A percentile compares a stretch with the other conserved stretches of the same genome.
Conservation (phyloP, 2,113 vertebrate species). For the Heptranchias perlo region DNA sequence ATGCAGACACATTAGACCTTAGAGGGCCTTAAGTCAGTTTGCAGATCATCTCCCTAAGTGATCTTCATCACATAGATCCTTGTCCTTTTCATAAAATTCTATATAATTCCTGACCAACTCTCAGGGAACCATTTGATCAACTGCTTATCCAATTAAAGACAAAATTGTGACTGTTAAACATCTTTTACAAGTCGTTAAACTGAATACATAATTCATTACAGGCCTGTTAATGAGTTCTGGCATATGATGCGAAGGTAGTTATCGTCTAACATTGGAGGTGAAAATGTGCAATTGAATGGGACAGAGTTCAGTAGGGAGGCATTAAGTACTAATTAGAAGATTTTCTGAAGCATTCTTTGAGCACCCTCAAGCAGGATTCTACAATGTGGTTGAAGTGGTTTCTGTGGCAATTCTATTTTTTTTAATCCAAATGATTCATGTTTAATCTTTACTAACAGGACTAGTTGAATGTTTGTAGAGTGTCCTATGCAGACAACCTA, state of each 20-base stretch:
- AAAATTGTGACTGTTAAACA: constrained; percentile 94
- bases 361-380: constrained; percentile 60
- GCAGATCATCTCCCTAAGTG: not conserved
- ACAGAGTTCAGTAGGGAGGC: constrained; percentile 82
- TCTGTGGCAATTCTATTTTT: not conserved
- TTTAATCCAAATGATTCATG: not conserved
- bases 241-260: constrained; percentile 95
- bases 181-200: constrained; percentile 98
- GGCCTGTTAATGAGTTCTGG: constrained; percentile 96
- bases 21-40: constrained; percentile 16
- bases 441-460: not conserved
- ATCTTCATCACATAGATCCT: constrained; percentile 21
- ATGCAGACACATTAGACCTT: constrained; percentile 23
- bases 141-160: constrained; percentile 73
- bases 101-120: constrained; percentile 53
- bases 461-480: not conserved
- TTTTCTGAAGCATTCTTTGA: constrained; percentile 76
- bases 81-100: constrained; percentile 30
- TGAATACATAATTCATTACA: constrained; percentile 76
- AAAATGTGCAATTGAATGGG: constrained; percentile 73
- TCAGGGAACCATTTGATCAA: constrained; percentile 66
- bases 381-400: constrained; percentile 53
- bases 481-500: not conserved
- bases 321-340: constrained; percentile 89
- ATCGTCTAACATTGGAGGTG: constrained; percentile 78